A percentile compares a stretch with the other conserved stretches of the same genome.
These are phyloP conservation scores for Platycnemis pennipes DNA, from an alignment of 2,888 invertebrate species.

Conservation along the genomic window DNA sequence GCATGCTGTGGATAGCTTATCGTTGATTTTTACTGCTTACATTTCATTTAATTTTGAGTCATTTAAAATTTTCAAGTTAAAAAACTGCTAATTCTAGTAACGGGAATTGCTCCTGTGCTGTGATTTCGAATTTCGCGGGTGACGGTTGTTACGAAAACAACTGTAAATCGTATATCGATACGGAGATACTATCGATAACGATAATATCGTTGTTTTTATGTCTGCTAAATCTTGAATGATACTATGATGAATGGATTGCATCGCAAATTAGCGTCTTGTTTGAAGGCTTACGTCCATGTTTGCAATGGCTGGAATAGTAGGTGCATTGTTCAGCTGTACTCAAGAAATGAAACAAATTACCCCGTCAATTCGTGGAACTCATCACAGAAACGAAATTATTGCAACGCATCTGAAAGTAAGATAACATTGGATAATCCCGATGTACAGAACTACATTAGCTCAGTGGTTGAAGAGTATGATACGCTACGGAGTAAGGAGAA, in stretches of 20 bases:
- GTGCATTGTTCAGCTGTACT: neutral
- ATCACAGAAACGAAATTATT: neutral
- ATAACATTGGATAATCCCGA: conserved; percentile 74
- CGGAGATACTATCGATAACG: neutral
- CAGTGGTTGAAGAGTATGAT: conserved; percentile 80
- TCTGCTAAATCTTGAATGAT: conserved; percentile 14
- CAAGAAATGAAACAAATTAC: neutral
- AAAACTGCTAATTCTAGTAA: too few species aligned
- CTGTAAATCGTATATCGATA: neutral
- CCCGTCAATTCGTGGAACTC: neutral
- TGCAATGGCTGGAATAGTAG: neutral
- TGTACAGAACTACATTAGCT: conserved; percentile 81
- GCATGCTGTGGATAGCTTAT: too few species aligned
- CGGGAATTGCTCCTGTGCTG: too few species aligned
- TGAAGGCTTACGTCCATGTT: neutral
- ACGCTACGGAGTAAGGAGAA: conserved; percentile 78
- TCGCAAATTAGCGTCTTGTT: neutral
- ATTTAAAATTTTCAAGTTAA: too few species aligned
- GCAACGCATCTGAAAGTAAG: neutral
- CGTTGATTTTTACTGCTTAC: too few species aligned
- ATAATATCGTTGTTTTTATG: neutral
- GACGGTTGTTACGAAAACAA: neutral
- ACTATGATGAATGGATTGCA: neutral
- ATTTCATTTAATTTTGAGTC: too few species aligned
- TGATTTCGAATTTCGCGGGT: neutral